Conservation (phyloP, 2,113 vertebrate species). For the Colaptes auratus region DNA sequence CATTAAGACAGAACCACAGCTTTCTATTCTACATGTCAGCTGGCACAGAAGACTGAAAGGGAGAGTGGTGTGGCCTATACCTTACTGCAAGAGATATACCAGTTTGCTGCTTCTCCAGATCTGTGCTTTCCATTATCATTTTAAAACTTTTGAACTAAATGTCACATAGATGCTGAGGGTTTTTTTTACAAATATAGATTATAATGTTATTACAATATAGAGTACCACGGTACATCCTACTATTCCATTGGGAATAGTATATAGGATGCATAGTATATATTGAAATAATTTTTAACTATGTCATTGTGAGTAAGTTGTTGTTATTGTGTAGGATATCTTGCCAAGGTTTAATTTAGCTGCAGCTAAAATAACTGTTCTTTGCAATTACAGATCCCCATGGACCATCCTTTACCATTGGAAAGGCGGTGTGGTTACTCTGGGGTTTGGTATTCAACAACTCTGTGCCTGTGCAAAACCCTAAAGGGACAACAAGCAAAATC, state of each 20-base stretch:
- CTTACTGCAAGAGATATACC: background rate
- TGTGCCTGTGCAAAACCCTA: constrained; percentile 97
- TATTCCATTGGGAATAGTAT: background rate
- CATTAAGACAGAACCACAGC: background rate
- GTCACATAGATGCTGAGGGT: background rate
- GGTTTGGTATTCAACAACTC: constrained; percentile 99
- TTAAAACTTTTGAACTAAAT: background rate
- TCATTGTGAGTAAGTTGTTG: background rate
- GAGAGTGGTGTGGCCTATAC: background rate
- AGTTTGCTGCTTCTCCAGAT: background rate
- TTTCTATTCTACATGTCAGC: background rate
- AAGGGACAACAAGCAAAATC: constrained; percentile 97
- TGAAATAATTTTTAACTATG: background rate
- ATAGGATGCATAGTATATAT: background rate
- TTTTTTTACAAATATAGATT: background rate
- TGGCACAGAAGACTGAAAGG: background rate
- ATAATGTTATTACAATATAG: background rate
- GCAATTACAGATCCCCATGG: constrained; percentile 88
- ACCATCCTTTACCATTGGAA: constrained; percentile 97
- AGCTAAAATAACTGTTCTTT: background rate
- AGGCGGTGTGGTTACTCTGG: constrained; percentile 98
- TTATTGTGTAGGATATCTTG: background rate
- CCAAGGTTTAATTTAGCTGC: background rate
- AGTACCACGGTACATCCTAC: background rate
- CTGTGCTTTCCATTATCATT: background rate